Evolutionary conservation across 2,888 invertebrate genomes (phyloP), one percentile per base, ranked within the genome.

Genomic region (Cheilosia grossa): DNA sequence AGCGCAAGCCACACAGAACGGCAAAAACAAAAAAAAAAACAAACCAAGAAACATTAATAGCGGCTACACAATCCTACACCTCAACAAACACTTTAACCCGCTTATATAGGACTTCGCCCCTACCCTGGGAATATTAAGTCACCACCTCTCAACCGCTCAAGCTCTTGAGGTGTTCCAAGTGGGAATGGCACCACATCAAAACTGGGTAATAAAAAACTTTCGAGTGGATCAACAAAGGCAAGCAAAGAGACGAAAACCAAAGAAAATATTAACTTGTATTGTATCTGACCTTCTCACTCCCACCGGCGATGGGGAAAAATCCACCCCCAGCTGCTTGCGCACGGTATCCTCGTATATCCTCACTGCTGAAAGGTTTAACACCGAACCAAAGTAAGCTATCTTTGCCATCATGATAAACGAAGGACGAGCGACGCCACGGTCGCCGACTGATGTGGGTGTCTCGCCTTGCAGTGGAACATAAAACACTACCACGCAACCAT

Each of bases 261-360:
- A 63, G 85, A 72, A 85, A 81, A 83, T 85, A 85, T 81, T 85
- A 85, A 81, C 85, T 85, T 77, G 75, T 85, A 72, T 81, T 77
- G 72, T 58, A 67, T 61, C 75, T 77, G 56, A 80, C 83, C 75
- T 77, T 69, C 49, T n/a, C 73, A 58, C 81, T 67, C 49, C 9
- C 13, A 17, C 30, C 40, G 42, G 51, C 49, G 13, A 4, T 44
- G n/a, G 19, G 33, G 47, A 30, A 73, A 63, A 63, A 67, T 17
- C 2, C 47, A 47, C 19, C 47, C 19, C 47, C 56, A 27, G 27
- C 27, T 27, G 51, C 56, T 75, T 49, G 49, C 53, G 51, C 75
- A 17, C 24, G 51, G 24, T 27, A 69, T 21, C 37, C 61, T 17
- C 24, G 30, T 61, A 63, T 56, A 72, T 70, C 58, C 49, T 44